Percentiles rank a stretch among this genome's conserved stretches.
Conservation (phyloP, 2,113 vertebrate genomes). For the Suncus etruscus region DNA sequence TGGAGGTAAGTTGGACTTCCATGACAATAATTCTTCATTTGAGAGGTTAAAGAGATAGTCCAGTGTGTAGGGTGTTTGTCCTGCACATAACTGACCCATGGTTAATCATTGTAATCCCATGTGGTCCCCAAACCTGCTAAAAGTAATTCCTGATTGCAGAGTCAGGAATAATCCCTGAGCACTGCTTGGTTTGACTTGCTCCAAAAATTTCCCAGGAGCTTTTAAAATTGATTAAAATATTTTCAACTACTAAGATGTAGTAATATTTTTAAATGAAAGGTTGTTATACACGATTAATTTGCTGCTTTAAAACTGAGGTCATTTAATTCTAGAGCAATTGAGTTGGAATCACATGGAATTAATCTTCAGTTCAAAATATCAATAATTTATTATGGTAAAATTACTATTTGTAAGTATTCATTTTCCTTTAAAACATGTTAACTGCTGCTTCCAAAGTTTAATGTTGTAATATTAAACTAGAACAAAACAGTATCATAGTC, state of each 20-base stretch:
- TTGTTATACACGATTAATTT: background rate
- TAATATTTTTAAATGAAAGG: background rate
- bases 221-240: no score
- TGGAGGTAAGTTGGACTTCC: background rate
- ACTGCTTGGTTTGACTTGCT: no score
- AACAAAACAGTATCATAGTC: background rate
- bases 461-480: background rate
- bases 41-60: background rate
- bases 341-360: background rate
- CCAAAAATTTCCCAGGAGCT: no score
- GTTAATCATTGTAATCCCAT: no score
- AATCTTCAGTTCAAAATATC: slow-evolving; percentile 20
- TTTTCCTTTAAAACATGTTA: background rate
- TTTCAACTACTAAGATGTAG: no score
- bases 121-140: no score
- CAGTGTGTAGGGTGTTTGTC: background rate
- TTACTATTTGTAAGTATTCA: background rate
- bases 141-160: no score
- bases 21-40: background rate
- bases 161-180: no score
- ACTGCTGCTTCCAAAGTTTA: background rate
- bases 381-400: background rate
- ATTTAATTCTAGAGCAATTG: background rate
- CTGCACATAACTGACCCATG: no score
- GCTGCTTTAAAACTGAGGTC: slow-evolving; percentile 24